phyloP scores from a whole-genome alignment of 2,888 invertebrate genomes.

The Pinctada fucata region DNA sequence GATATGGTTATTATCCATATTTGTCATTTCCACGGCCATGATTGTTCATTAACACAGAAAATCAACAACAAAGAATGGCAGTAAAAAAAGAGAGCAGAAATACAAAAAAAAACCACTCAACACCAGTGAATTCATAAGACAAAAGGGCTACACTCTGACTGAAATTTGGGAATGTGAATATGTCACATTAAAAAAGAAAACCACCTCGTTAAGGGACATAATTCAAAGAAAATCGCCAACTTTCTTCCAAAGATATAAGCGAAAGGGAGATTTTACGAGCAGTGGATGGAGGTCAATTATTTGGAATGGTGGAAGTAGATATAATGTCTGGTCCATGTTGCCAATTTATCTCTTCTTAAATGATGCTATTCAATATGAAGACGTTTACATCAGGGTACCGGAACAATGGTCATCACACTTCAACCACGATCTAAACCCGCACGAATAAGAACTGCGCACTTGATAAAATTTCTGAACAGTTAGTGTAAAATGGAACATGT shows the following conservation, averaged over 20 bases:
- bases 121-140: not conserved
- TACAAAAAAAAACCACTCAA: not conserved
- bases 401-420: not conserved
- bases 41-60: conserved; percentile 8
- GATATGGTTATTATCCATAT: no score
- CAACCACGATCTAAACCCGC: not conserved
- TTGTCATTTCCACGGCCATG: conserved; percentile 13
- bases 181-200: no score
- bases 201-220: no score
- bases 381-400: conserved; percentile 1
- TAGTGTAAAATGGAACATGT: no score
- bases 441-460: not conserved
- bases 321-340: no score
- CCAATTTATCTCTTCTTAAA: no score
- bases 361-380: no score
- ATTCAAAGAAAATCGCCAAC: no score
- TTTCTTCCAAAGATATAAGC: not conserved
- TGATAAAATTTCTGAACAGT: no score
- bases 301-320: conserved; percentile 25
- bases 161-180: conserved; percentile 25
- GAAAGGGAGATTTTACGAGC: conserved; percentile 22
- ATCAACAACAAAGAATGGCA: conserved; percentile 19
- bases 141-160: not conserved
- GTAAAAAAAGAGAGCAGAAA: not conserved
- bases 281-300: not conserved